Evolutionary conservation across 2,888 invertebrate genomes (phyloP).

Genomic region (Acrobasis consociella): DNA sequence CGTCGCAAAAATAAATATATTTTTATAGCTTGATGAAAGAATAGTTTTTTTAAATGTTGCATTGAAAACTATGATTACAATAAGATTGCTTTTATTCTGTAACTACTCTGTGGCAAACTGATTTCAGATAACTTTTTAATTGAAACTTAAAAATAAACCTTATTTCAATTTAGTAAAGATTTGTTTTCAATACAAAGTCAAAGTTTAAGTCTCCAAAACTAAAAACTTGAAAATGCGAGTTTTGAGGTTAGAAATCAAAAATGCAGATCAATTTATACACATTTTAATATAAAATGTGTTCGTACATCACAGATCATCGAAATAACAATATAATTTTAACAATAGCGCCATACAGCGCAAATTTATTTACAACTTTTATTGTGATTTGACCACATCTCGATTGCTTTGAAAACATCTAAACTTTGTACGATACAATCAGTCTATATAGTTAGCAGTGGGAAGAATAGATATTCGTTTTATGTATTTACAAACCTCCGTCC

Average conservation of each 20-base stretch:
- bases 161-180: background rate
- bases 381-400: background rate
- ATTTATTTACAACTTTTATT: constrained; percentile 3
- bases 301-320: constrained; percentile 66
- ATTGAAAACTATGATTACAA: background rate
- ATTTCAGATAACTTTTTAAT: background rate
- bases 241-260: constrained; percentile 59
- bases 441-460: background rate
- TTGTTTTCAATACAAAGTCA: background rate
- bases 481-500: background rate
- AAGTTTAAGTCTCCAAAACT: background rate
- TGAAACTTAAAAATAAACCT: background rate
- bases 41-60: background rate
- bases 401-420: background rate
- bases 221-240: constrained; percentile 23
- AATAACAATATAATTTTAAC: constrained; percentile 39
- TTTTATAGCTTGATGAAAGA: no score
- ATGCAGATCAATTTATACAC: constrained; percentile 57
- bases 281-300: constrained; percentile 81
- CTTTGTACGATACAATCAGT: constrained; percentile 18
- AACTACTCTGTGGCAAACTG: no score
- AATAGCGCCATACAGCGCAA: background rate
- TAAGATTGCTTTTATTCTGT: background rate
- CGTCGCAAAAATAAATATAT: no score
- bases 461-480: constrained; percentile 4